These are phyloP conservation scores for Altica lythri DNA, from an alignment of 2,888 invertebrate species.

Conservation along the genomic window DNA sequence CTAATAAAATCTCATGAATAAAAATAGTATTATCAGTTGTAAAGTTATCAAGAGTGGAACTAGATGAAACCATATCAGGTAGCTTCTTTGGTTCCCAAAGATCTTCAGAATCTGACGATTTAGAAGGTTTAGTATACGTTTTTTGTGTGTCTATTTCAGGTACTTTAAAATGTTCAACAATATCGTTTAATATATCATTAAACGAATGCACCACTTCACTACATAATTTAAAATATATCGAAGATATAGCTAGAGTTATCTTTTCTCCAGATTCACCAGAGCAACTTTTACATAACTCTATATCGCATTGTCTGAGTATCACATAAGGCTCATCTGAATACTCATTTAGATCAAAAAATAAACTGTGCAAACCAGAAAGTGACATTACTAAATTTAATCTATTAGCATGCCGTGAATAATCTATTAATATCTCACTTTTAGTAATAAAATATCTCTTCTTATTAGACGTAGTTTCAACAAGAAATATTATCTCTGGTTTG, in stretches of 20 bases:
- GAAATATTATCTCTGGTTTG: slow-evolving; percentile 77
- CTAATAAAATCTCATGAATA: slow-evolving; percentile 41
- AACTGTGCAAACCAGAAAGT: slow-evolving; percentile 64
- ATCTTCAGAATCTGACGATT: slow-evolving; percentile 58
- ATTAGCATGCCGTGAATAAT: slow-evolving; percentile 70
- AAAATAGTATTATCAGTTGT: slow-evolving; percentile 32
- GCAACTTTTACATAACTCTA: slow-evolving; percentile 69
- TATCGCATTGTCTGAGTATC: slow-evolving; percentile 71
- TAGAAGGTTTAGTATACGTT: slow-evolving; percentile 23
- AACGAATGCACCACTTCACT: slow-evolving; percentile 75
- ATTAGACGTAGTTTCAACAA: slow-evolving; percentile 67
- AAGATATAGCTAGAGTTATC: slow-evolving; percentile 68
- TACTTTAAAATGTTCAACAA: slow-evolving; percentile 55
- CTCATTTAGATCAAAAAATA: slow-evolving; percentile 52
- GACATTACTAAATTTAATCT: slow-evolving; percentile 68
- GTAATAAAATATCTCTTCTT: slow-evolving; percentile 62
- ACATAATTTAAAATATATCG: slow-evolving; percentile 73
- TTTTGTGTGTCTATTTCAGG: slow-evolving; percentile 46
- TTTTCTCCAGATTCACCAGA: slow-evolving; percentile 70
- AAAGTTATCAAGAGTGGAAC: slow-evolving; percentile 20
- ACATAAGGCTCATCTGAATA: slow-evolving; percentile 60
- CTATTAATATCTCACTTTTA: slow-evolving; percentile 70
- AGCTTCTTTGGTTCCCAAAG: slow-evolving; percentile 75
- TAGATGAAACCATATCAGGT: slow-evolving; percentile 46
- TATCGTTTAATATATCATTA: slow-evolving; percentile 60